These are phyloP conservation scores for Sphaerophoria taeniata DNA, from an alignment of 2,888 invertebrate species.

Conservation along the genomic window DNA sequence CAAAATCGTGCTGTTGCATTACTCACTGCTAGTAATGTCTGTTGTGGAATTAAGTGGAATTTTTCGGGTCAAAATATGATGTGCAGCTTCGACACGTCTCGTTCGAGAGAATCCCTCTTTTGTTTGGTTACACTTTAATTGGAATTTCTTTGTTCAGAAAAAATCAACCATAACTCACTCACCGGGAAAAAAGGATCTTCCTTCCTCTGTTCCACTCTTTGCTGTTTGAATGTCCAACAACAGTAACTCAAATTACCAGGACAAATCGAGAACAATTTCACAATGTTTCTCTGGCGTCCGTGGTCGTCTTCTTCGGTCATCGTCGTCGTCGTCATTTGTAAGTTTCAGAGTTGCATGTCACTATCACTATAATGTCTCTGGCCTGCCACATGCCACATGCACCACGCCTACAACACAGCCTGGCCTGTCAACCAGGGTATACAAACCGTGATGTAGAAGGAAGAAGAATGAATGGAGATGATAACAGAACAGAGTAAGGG, in stretches of 20 bases:
- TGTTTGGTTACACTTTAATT: constrained; percentile 62
- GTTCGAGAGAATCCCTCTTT: constrained; percentile 20
- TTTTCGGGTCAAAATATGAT: constrained; percentile 12
- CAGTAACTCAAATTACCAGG: constrained; percentile 56
- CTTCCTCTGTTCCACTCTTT: not conserved
- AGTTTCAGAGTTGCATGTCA: constrained; percentile 52
- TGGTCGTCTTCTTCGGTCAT: not conserved
- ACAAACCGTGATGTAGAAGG: constrained; percentile 13
- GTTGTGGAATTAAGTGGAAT: constrained; percentile 51
- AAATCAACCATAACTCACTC: not conserved
- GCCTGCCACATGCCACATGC: constrained; percentile 30
- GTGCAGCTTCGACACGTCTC: constrained; percentile 7
- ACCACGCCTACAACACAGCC: constrained; percentile 46
- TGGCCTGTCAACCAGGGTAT: not conserved
- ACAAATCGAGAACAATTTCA: constrained; percentile 68
- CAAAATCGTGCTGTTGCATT: constrained; percentile 68
- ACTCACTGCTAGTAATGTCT: constrained; percentile 58
- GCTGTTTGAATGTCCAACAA: constrained; percentile 47
- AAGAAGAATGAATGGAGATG: constrained; percentile 5
- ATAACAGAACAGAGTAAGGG: constrained; percentile 10
- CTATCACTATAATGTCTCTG: constrained; percentile 24
- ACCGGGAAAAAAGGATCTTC: constrained; percentile 2
- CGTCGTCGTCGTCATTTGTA: constrained; percentile 65
- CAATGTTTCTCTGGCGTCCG: constrained; percentile 26
- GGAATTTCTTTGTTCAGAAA: constrained; percentile 39